Evolutionary conservation across 2,888 invertebrate species (phyloP), one percentile per base, ranked within the genome.

Genomic region (Onthophagus sagittarius): DNA sequence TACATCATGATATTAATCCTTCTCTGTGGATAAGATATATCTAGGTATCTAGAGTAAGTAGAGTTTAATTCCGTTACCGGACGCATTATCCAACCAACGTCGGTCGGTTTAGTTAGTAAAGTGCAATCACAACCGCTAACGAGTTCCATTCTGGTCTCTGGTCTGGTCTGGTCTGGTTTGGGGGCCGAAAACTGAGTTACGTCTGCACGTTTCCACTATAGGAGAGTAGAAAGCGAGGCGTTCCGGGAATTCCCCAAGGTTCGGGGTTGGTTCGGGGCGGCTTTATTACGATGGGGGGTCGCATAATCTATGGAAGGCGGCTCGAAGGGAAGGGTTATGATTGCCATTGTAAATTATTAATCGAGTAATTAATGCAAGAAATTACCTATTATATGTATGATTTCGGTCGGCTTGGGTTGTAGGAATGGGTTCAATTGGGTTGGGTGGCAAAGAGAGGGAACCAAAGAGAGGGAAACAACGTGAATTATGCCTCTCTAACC

Each of bases 281-380:
- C 15, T 32, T n/a, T 53, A 53, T 53, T 53, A 23, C 67, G 67
- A 23, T n/a, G 32, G 31, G 32, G 67, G 23, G 31, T 5, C 15
- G 67, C 15, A 32, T 31, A 67, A 32, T 23, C 31, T 67, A 67
- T 83, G 82, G 84, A 84, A 84, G 84, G 84, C 84, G 83, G 82
- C 82, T 81, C 81, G 82, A 81, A 82, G 83, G 81, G 62, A 72
- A 69, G 77, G 84, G 85, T 85, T 85, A 86, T 86, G 86, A 86
- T 86, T 86, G 85, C 85, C 83, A 84, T 80, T 82, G 83, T 86
- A 83, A 86, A 86, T 86, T 85, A 84, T 86, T 86, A 85, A 86
- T 84, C 84, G 84, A 85, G 85, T 86, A 86, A 86, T 86, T 86
- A 86, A 86, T 86, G 85, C 86, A 86, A 86, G 86, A 86, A 86